Conservation (phyloP, 2,888 invertebrate species). For the Cephus spinipes region DNA sequence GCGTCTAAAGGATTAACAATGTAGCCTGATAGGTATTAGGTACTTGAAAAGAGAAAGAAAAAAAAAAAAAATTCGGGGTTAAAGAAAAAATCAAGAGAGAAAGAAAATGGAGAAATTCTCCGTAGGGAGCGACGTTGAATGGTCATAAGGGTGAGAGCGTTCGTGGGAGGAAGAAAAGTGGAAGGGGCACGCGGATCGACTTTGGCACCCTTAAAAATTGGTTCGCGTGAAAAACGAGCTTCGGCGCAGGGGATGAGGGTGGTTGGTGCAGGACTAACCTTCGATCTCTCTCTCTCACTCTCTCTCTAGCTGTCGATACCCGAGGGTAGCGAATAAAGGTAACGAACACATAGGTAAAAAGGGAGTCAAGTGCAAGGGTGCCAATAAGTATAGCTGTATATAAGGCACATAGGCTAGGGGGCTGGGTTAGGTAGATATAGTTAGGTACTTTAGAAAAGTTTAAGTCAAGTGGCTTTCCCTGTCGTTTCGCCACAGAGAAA, state of each 20-base stretch:
- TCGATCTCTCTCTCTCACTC: slow-evolving; percentile 8
- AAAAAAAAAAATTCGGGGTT: not conserved
- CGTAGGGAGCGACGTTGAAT: not conserved
- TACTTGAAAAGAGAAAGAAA: not conserved
- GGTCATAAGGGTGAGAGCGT: not conserved
- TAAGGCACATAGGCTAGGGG: not conserved
- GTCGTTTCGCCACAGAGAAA: slow-evolving; percentile 28
- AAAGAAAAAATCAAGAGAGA: not conserved
- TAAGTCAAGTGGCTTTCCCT: slow-evolving; percentile 37
- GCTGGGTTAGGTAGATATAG: slow-evolving; percentile 13
- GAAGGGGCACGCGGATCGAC: slow-evolving; percentile 28
- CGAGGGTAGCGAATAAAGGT: not conserved
- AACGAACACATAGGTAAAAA: slow-evolving; percentile 10
- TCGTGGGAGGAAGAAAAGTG: not conserved
- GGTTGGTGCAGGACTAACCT: slow-evolving; percentile 19
- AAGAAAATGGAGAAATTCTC: slow-evolving; percentile 20
- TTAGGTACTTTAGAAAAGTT: slow-evolving; percentile 39
- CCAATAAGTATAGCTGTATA: not conserved
- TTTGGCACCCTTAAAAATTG: not conserved
- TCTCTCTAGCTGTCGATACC: slow-evolving; percentile 23
- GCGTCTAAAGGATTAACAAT: not conserved
- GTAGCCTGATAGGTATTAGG: not conserved
- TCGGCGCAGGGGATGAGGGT: not conserved
- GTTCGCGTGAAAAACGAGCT: not conserved
- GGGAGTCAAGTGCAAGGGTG: slow-evolving; percentile 3